Evolutionary conservation across 2,888 invertebrate species (phyloP), one percentile per base, ranked within the genome.

Genomic region (Smittia aterrima): DNA sequence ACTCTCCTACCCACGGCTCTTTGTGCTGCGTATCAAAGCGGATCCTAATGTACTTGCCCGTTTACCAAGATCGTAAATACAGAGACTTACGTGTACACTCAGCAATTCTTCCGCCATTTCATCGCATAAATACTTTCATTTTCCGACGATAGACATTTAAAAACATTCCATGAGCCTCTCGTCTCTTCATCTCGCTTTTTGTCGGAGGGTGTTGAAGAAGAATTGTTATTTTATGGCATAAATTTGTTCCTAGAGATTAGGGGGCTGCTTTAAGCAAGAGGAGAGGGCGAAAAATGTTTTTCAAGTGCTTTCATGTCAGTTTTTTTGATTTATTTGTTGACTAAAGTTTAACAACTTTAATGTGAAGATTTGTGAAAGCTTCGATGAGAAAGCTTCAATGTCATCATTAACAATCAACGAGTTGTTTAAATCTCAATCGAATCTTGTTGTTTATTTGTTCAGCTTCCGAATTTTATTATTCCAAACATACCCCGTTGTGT

Each of bases 211-310:
- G 58, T 22, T 20, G 64, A 64, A 64, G 25, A 64, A 27, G 64
- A 27, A 64, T 64, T 20, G 64, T 64, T 27, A 64, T 64, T 64
- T 64, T 64, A 64, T 64, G 64, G 64, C 64, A 64, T 64, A 64
- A 25, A 64, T 64, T 64, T 64, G 64, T 64, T 25, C 3, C 27
- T 64, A 25, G 25, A 64, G 64, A 64, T 64, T 64, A 64, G 4
- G 25, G 20, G 13, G 47, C 22, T 11, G 58, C 22, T 22, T n/a
- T n/a, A n/a, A n/a, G n/a, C n/a, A n/a, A n/a, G 25, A 27, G 25
- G 4, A 20, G 64, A 64, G 20, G 25, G n/a, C 22, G 58, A 47
- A 58, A 22, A 20, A 18, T 7, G 25, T 27, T 20, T 64, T 64
- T 64, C 20, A 64, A 64, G 64, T 25, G 16, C 64, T 22, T 58